A percentile compares a stretch with the other conserved stretches of the same genome.
Evolutionary conservation across 2,797 vertebrate genomes (phyloP).

Genomic region (Schizopygopsis malacanthus): DNA sequence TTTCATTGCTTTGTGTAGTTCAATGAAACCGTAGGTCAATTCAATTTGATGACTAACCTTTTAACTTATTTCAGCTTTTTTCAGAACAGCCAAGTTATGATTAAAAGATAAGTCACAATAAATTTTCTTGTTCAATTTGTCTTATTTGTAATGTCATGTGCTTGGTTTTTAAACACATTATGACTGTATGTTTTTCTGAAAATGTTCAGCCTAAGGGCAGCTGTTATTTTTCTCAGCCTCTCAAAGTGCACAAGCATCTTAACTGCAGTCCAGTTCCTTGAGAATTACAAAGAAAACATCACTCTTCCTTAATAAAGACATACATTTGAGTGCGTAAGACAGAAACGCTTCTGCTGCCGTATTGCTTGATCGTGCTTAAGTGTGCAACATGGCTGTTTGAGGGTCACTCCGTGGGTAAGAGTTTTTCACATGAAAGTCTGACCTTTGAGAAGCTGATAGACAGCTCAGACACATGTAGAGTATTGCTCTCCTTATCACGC

Average conservation of each 20-base stretch:
- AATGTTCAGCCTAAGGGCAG: not conserved
- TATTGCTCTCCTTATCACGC: slow-evolving; percentile 46
- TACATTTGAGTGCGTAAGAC: slow-evolving; percentile 11
- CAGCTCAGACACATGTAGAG: slow-evolving; percentile 53
- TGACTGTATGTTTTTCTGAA: slow-evolving; percentile 9
- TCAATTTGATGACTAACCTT: slow-evolving; percentile 36
- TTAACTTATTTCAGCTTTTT: slow-evolving; percentile 27
- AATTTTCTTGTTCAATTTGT: slow-evolving; percentile 29
- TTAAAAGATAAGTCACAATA: slow-evolving; percentile 20
- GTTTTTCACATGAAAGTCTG: slow-evolving; percentile 21
- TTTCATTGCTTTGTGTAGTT: slow-evolving; percentile 38
- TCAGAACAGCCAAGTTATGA: slow-evolving; percentile 13
- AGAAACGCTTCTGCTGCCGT: slow-evolving; percentile 8
- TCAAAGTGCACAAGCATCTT: not conserved
- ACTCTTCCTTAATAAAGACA: slow-evolving; percentile 52
- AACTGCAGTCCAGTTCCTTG: slow-evolving; percentile 4
- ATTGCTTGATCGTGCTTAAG: slow-evolving; percentile 41
- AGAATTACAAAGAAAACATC: slow-evolving; percentile 26
- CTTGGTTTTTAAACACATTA: slow-evolving; percentile 14
- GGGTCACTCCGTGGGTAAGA: slow-evolving; percentile 46
- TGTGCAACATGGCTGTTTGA: slow-evolving; percentile 45
- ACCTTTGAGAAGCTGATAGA: slow-evolving; percentile 7
- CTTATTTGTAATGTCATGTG: slow-evolving; percentile 32
- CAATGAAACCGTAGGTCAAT: slow-evolving; percentile 29
- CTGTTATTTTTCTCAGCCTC: slow-evolving; percentile 20